Evolutionary conservation across 2,113 vertebrate species (phyloP), one percentile per base, ranked within the genome.

Genomic region (Bettongia penicillata): DNA sequence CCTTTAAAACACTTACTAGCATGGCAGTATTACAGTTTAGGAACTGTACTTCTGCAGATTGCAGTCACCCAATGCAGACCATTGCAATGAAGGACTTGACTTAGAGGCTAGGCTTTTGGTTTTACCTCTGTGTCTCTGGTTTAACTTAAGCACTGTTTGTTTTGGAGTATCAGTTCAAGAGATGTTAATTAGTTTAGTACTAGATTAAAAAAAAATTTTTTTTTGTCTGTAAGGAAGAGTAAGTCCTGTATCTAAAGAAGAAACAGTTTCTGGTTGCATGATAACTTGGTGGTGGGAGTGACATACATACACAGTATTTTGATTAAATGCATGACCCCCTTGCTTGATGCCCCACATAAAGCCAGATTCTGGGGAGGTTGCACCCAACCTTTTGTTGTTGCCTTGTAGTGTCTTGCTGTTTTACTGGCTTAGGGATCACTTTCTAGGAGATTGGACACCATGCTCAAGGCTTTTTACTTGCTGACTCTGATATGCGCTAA

Each of bases 331-430:
- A 99, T 99, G 99, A 99, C 96, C 98, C 99, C 99, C 98, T 99
- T 99, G 99, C 99, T 99, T 99, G 99, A 99, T 99, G 99, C 99
- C 99, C 99, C 99, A 99, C 99, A 99, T 99, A 98, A 99, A 99
- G 99, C 99, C 99, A 99, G 99, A 99, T 99, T 99, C 99, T 97
- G 99, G 99, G 99, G 99, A 99, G 99, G 99, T 99, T 99, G 99
- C 99, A 99, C 98, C 98, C 98, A 98, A 98, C 98, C 68, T 99
- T 99, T 98, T 98, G 98, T 99, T 99, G 99, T 99, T 91, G 99
- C 98, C 98, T 98, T 99, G 98, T 99, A 97, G 98, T 98, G 99
- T 99, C 98, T 99, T 99, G 99, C 99, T 99, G 98, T 99, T 98
- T 96, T 98, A 93, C 95, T 95, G 97, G 97, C 96, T 37, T 94